Base-by-base conservation (phyloP, 2,113 vertebrate genomes). In the Mystacornis crossleyi region DNA sequence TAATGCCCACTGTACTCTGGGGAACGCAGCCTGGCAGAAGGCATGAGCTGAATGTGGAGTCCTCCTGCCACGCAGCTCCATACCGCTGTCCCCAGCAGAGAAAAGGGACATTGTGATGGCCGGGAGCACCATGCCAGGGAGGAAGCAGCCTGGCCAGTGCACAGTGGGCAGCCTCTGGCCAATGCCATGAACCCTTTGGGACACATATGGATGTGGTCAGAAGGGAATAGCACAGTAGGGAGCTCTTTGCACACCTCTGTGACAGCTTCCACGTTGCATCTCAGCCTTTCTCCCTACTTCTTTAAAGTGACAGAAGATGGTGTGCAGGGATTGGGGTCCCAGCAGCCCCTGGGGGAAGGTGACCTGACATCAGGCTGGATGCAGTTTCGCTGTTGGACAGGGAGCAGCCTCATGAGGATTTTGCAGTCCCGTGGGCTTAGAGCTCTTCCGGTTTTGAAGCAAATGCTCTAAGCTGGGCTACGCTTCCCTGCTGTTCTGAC, bases 391-490 rank as follows among this genome's bases (percentile, higher is more conserved):
- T 58, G 45, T 38, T 4, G 0, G 62, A 24, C 25, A 48, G 58
- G 69, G 50, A 12, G 51, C 33, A 43, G 72, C 57, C 28, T 58
- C 4, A 0, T 11, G 69, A 8, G 42, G 43, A 61, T 58, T 62
- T 43, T 12, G 2, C 2, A 0, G 43, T 89, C 45, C 47, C 17
- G 0, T 2, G 2, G 83, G 87, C 84, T 96, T 91, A 96, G 57
- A 70, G 65, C 47, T 90, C 80, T 93, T 96, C 94, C 91, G 90
- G 91, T 95, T 94, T 34, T 14, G 65, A 69, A 73, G 58, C 28
- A 66, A 88, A 51, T 0, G 6, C 38, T 74, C 78, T 4, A 42
- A 80, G 28, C 26, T 36, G 34, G 50, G 53, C 53, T 72, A 21
- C 0, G 0, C 42, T 90, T 93, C 87, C 72, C 77, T 84, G 17